A percentile compares a stretch with the other conserved stretches of the same genome.
phyloP scores from a whole-genome alignment of 2,888 invertebrate genomes.

The Cynaeus angustus region DNA sequence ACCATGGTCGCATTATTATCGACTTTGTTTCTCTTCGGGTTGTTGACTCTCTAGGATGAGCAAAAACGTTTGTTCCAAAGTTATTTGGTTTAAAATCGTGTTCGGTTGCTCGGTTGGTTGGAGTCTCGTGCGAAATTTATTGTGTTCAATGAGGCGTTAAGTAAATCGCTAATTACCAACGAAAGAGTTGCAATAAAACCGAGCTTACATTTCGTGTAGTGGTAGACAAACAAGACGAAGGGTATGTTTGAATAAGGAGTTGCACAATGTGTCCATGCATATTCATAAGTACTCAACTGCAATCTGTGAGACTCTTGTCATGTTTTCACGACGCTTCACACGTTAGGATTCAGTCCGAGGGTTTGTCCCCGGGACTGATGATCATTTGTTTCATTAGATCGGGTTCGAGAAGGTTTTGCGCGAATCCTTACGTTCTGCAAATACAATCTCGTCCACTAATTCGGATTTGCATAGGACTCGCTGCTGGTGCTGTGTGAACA shows the following conservation, averaged over 20 bases:
- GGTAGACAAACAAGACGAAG: constrained; percentile 34
- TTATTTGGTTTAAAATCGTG: constrained; percentile 22
- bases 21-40: neutral
- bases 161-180: constrained; percentile 32
- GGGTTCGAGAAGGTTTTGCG: constrained; percentile 17
- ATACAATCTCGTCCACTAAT: constrained; percentile 36
- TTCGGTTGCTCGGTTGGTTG: constrained; percentile 22
- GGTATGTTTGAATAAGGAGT: constrained; percentile 42
- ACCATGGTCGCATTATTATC: neutral
- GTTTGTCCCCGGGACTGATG: constrained; percentile 15
- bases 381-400: constrained; percentile 23
- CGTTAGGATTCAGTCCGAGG: constrained; percentile 1
- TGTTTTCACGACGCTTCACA: constrained; percentile 22
- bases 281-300: constrained; percentile 40
- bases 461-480: constrained; percentile 37
- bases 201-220: constrained; percentile 18
- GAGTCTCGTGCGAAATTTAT: constrained; percentile 21
- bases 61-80: neutral
- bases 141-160: constrained; percentile 34
- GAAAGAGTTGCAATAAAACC: constrained; percentile 35
- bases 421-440: constrained; percentile 25
- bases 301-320: constrained; percentile 35
- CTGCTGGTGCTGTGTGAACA: constrained; percentile 30
- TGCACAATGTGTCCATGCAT: constrained; percentile 42
- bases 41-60: neutral